Evolutionary conservation across 2,113 vertebrate species (phyloP).

Genomic region (Baryphthengus martii): DNA sequence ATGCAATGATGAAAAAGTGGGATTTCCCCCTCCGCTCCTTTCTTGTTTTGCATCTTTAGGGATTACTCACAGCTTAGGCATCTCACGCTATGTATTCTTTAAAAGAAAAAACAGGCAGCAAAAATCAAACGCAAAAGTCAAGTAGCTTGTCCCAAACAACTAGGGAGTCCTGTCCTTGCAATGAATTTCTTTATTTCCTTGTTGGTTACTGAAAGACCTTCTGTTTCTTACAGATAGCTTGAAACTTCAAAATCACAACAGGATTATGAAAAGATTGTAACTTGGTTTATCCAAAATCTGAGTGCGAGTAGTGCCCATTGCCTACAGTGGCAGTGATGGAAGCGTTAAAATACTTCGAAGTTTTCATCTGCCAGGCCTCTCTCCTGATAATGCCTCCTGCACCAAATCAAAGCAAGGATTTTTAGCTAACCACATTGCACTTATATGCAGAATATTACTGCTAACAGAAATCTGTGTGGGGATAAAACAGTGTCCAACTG

Average conservation of each 20-base stretch:
- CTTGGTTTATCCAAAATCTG: background rate
- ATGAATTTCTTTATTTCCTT: background rate
- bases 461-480: background rate
- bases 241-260: background rate
- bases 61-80: background rate
- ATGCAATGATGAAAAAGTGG: background rate
- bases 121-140: background rate
- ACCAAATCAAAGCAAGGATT: too few relatives aligned
- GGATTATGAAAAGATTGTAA: background rate
- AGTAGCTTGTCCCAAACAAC: background rate
- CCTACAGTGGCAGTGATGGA: background rate
- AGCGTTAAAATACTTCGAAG: background rate
- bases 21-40: background rate
- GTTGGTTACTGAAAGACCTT: background rate
- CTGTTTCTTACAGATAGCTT: background rate
- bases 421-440: background rate
- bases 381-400: fast-evolving
- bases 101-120: background rate
- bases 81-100: background rate
- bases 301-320: background rate
- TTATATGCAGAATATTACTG: background rate
- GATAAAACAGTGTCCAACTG: background rate
- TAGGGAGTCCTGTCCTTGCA: background rate
- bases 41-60: background rate
- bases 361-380: background rate